A percentile compares a stretch with the other conserved stretches of the same genome.
These are phyloP conservation scores for Actinernus sp. DNA, from an alignment of 92 coral and sea anemone genomes.

Conservation along the genomic window DNA sequence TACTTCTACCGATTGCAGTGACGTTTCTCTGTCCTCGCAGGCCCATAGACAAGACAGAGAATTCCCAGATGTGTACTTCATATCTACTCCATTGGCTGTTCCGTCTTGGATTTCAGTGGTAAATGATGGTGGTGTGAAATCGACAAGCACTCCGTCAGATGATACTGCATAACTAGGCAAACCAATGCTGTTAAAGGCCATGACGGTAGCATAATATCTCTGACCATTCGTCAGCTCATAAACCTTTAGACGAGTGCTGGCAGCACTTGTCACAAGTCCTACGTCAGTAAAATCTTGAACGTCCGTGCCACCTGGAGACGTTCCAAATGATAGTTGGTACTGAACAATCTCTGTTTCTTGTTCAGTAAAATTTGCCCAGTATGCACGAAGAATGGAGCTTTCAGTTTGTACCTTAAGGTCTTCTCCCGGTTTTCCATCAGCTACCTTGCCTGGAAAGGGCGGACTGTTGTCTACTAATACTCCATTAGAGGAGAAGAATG, in stretches of 20 bases:
- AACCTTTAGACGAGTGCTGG: slow-evolving; percentile 79
- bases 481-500: slow-evolving; percentile 78
- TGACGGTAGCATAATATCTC: slow-evolving; percentile 82
- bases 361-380: slow-evolving; percentile 87
- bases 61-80: slow-evolving; percentile 30
- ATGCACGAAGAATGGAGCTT: slow-evolving; percentile 79
- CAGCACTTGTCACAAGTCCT: slow-evolving; percentile 71
- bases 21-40: slow-evolving; percentile 82
- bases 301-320: slow-evolving; percentile 68
- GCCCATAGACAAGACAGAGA: slow-evolving; percentile 70
- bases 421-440: slow-evolving; percentile 68
- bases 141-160: slow-evolving; percentile 87
- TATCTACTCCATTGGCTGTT: slow-evolving; percentile 30
- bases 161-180: slow-evolving; percentile 77
- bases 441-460: slow-evolving; percentile 75
- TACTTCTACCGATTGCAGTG: slow-evolving; percentile 52
- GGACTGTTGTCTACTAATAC: slow-evolving; percentile 81
- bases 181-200: slow-evolving; percentile 85
- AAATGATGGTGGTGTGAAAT: slow-evolving; percentile 86
- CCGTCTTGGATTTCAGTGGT: slow-evolving; percentile 75
- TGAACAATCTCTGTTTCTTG: slow-evolving; percentile 75
- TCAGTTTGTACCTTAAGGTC: slow-evolving; percentile 73
- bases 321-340: slow-evolving; percentile 90
- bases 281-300: slow-evolving; percentile 85
- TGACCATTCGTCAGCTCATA: slow-evolving; percentile 75